phyloP scores from a whole-genome alignment of 1,140 invertebrate genomes.

The Palaemon carinicauda region DNA sequence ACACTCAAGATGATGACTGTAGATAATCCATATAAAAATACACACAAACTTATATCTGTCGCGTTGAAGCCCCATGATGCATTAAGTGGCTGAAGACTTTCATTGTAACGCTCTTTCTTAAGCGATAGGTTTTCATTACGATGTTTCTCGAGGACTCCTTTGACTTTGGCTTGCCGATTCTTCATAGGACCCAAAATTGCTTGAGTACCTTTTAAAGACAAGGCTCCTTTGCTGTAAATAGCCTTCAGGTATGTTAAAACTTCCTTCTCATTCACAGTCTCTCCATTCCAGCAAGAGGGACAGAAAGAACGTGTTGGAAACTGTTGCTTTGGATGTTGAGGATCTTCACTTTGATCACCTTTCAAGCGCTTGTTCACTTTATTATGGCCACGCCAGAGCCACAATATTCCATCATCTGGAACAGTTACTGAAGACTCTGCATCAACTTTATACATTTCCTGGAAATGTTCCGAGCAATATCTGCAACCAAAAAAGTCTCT shows the following conservation, averaged over 20 bases:
- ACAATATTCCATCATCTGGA: constrained; percentile 81
- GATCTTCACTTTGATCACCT: constrained; percentile 90
- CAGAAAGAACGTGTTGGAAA: constrained; percentile 82
- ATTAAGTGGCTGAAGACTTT: background rate
- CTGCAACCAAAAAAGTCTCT: constrained; percentile 93
- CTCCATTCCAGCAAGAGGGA: constrained; percentile 77
- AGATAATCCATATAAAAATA: constrained; percentile 76
- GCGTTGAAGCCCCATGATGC: constrained; percentile 60
- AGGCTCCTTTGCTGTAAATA: constrained; percentile 74
- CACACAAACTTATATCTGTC: constrained; percentile 78
- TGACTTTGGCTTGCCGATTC: constrained; percentile 39
- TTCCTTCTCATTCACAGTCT: constrained; percentile 68
- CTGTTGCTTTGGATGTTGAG: constrained; percentile 85
- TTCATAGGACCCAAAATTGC: background rate
- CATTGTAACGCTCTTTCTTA: constrained; percentile 44
- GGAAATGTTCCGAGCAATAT: constrained; percentile 89
- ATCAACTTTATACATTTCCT: constrained; percentile 73
- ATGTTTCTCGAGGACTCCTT: constrained; percentile 11
- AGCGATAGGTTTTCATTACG: background rate
- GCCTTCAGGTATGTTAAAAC: constrained; percentile 79
- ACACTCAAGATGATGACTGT: constrained; percentile 76
- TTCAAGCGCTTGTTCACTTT: constrained; percentile 87
- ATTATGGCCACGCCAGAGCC: constrained; percentile 96
- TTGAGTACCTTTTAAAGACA: constrained; percentile 62
- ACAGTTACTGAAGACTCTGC: constrained; percentile 75